Conservation (phyloP, 2,113 vertebrate genomes). For the Sceloporus tristichus region DNA sequence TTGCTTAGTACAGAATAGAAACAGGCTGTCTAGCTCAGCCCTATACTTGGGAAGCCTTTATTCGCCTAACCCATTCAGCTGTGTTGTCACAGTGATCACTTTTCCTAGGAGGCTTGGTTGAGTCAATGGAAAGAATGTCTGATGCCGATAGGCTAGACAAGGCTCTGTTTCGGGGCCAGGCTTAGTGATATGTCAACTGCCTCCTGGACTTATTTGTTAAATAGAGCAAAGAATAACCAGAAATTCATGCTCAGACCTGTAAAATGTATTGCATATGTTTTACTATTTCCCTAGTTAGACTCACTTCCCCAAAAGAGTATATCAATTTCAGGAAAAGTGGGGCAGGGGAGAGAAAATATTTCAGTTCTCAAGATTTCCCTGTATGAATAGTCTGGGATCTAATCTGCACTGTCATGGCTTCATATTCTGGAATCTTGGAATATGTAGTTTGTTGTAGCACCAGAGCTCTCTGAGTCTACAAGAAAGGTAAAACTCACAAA, state of each 20-base stretch:
- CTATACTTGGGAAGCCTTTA: conserved; percentile 27
- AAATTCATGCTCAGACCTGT: not conserved
- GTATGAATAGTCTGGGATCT: too few relatives aligned
- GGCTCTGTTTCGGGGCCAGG: not conserved
- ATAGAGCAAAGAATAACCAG: conserved; percentile 4
- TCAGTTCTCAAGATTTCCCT: too few relatives aligned
- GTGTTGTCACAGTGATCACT: conserved; percentile 1
- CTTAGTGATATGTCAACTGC: not conserved
- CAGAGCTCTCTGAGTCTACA: too few relatives aligned
- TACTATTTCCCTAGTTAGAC: not conserved
- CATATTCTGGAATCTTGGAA: too few relatives aligned
- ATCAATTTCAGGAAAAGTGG: not conserved
- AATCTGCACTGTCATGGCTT: too few relatives aligned
- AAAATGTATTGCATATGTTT: not conserved
- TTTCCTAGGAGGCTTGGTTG: conserved; percentile 22
- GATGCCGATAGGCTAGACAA: not conserved
- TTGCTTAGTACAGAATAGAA: conserved; percentile 41
- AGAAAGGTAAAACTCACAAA: too few relatives aligned
- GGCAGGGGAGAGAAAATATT: too few relatives aligned
- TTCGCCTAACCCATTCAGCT: conserved; percentile 48
- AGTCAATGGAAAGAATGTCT: conserved; percentile 23
- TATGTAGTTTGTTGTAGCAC: too few relatives aligned
- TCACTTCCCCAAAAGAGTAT: not conserved
- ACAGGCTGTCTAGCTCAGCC: conserved; percentile 24
- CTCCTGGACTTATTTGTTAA: conserved; percentile 11